Conservation (phyloP, 1,140 invertebrate genomes). For the Drosophila melanogaster region DNA sequence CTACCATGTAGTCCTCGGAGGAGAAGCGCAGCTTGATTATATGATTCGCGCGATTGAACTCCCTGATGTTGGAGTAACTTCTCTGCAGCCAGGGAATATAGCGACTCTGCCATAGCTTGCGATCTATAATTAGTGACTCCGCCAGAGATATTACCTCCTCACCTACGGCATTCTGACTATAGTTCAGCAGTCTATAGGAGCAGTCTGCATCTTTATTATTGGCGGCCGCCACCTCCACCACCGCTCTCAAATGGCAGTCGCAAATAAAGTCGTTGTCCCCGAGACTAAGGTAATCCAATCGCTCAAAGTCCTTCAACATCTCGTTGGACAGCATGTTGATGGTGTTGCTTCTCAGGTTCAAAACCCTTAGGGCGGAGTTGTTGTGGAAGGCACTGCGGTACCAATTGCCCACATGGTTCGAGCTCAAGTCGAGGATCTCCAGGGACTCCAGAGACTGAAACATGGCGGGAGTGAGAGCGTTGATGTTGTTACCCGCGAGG, state of each 20-base stretch:
- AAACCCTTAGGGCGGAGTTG: conserved; percentile 81
- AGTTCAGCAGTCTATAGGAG: conserved; percentile 46
- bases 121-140: conserved; percentile 29
- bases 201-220: conserved; percentile 73
- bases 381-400: conserved; percentile 77
- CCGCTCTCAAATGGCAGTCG: conserved; percentile 85
- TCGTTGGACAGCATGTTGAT: conserved; percentile 85
- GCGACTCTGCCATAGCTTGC: conserved; percentile 44
- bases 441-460: conserved; percentile 81
- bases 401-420: conserved; percentile 86
- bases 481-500: conserved; percentile 85
- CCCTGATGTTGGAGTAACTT: conserved; percentile 59
- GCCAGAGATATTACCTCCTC: neutral
- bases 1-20: neutral
- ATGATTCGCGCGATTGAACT: conserved; percentile 50
- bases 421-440: conserved; percentile 85
- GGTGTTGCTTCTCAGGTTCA: conserved; percentile 85
- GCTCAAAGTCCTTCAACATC: conserved; percentile 85
- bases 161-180: conserved; percentile 3
- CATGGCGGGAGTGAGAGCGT: conserved; percentile 46
- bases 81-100: conserved; percentile 42
- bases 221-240: conserved; percentile 84
- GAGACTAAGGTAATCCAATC: conserved; percentile 82
- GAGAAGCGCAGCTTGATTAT: conserved; percentile 52
- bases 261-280: conserved; percentile 86